Evolutionary conservation across 2,888 invertebrate genomes (phyloP).

Genomic region (Aethes cnicana): DNA sequence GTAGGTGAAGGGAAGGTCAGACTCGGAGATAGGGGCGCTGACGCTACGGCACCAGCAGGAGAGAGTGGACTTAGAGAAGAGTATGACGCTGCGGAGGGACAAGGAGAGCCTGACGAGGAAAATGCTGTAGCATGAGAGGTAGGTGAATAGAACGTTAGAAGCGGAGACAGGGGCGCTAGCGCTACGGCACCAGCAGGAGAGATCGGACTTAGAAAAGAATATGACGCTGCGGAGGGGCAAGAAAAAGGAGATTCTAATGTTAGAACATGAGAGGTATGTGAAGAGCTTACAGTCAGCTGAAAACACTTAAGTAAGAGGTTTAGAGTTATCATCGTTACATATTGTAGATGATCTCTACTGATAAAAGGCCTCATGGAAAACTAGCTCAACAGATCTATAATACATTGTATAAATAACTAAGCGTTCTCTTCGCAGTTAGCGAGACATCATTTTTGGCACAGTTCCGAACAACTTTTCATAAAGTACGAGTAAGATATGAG

Average conservation of each 20-base stretch:
- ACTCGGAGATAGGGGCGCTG: conserved; percentile 90
- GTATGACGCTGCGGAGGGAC: conserved; percentile 95
- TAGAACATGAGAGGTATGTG: conserved; percentile 94
- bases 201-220: conserved; percentile 96
- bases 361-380: too few relatives aligned
- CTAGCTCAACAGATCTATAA: too few relatives aligned
- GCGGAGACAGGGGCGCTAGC: conserved; percentile 92
- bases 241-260: conserved; percentile 95
- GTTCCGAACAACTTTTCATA: too few relatives aligned
- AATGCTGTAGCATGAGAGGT: conserved; percentile 97
- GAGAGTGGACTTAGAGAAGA: conserved; percentile 95
- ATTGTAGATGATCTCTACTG: too few relatives aligned
- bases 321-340: too few relatives aligned
- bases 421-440: too few relatives aligned
- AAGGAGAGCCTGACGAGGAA: conserved; percentile 95
- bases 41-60: conserved; percentile 95
- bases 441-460: too few relatives aligned
- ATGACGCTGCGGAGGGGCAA: conserved; percentile 96
- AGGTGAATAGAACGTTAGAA: conserved; percentile 86
- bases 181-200: conserved; percentile 93
- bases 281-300: too few relatives aligned
- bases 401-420: too few relatives aligned
- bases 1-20: conserved; percentile 87
- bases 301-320: too few relatives aligned
- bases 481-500: too few relatives aligned